Percentiles rank a stretch among this genome's conserved stretches.
These are phyloP conservation scores for Pomatostomus ruficeps DNA, from an alignment of 2,113 vertebrate genomes.

Conservation along the genomic window DNA sequence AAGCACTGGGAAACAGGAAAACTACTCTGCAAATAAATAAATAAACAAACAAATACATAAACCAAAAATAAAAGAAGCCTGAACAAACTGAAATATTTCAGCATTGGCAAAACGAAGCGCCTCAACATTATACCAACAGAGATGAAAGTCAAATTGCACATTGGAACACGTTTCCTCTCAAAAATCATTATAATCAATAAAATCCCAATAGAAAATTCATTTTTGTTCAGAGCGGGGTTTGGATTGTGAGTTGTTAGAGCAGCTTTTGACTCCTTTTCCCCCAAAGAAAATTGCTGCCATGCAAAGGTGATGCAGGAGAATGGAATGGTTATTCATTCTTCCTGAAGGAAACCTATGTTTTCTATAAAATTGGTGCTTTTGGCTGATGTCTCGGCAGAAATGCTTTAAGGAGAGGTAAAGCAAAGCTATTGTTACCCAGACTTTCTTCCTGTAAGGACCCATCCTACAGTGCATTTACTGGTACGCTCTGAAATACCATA, in stretches of 20 bases:
- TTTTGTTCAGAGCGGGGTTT: neutral
- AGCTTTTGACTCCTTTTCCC: neutral
- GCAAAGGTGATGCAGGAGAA: neutral
- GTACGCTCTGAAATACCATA: constrained; percentile 44
- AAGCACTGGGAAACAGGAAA: neutral
- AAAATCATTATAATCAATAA: neutral
- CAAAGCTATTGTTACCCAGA: constrained; percentile 18
- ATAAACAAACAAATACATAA: neutral
- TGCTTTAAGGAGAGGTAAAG: neutral
- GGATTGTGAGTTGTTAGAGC: neutral
- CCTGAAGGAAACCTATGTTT: neutral
- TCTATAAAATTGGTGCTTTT: neutral
- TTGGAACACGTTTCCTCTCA: neutral
- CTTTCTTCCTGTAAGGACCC: constrained; percentile 31
- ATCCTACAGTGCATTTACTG: constrained; percentile 21
- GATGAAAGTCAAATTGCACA: neutral
- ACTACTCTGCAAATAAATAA: neutral
- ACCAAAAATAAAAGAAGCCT: neutral
- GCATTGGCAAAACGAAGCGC: neutral
- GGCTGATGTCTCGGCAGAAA: neutral
- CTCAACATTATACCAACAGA: neutral
- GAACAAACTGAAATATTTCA: neutral
- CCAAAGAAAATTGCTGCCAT: neutral
- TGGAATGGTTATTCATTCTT: neutral
- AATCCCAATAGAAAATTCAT: neutral